These are phyloP conservation scores for Hucho hucho DNA, from an alignment of 2,113 vertebrate genomes.

Conservation along the genomic window DNA sequence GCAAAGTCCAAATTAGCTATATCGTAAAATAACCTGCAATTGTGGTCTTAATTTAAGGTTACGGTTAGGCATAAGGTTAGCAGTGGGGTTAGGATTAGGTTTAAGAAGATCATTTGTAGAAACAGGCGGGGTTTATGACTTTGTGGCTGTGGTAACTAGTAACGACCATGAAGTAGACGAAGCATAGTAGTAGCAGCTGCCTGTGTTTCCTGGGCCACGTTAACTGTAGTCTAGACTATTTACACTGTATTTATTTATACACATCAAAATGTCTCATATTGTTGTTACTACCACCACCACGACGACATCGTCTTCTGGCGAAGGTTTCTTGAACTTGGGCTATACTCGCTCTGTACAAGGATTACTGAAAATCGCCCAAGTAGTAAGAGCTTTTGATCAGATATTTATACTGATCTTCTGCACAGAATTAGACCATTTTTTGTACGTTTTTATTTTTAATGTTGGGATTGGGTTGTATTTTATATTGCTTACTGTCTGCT, in stretches of 20 bases:
- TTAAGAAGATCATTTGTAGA: too few relatives aligned
- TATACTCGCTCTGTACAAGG: constrained; percentile 69
- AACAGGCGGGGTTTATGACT: too few relatives aligned
- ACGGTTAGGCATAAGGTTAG: too few relatives aligned
- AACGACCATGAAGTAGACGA: background rate
- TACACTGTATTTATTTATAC: background rate
- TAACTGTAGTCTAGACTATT: background rate
- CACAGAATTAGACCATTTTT: too few relatives aligned
- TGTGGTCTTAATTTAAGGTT: too few relatives aligned
- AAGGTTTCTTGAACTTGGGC: constrained; percentile 56
- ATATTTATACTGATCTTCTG: background rate
- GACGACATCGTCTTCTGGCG: constrained; percentile 46
- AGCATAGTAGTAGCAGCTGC: background rate
- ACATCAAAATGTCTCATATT: constrained; percentile 66
- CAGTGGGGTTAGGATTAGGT: too few relatives aligned
- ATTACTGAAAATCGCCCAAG: constrained; percentile 70
- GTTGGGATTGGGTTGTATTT: too few relatives aligned
- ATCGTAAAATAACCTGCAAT: too few relatives aligned
- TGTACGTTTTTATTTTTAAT: too few relatives aligned
- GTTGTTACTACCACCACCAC: constrained; percentile 51
- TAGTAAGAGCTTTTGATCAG: constrained; percentile 55
- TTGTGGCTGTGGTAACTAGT: too few relatives aligned
- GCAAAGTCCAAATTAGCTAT: background rate
- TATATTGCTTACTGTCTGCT: too few relatives aligned
- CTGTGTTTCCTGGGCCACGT: background rate